Evolutionary conservation across 2,113 vertebrate genomes (phyloP).

Genomic region (Aegotheles bennettii): DNA sequence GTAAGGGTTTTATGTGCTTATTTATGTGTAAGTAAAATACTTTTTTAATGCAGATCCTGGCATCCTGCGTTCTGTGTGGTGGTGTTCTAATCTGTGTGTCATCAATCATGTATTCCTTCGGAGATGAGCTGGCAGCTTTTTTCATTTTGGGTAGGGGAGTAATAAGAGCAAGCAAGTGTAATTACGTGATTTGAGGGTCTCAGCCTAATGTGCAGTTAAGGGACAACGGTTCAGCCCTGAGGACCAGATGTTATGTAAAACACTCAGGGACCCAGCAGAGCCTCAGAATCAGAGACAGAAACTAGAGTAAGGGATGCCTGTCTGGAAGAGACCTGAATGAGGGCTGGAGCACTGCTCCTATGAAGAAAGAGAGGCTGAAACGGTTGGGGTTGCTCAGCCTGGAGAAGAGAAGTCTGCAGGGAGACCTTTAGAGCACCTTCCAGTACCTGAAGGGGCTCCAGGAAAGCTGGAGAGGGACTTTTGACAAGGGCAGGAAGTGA

Average conservation of each 20-base stretch:
- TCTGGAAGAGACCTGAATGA: neutral
- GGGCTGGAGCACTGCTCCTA: too few relatives aligned
- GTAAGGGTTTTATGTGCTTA: neutral
- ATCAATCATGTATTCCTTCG: neutral
- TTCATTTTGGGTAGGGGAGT: neutral
- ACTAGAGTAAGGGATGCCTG: rapidly evolving
- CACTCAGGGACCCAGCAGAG: neutral
- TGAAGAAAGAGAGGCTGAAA: too few relatives aligned
- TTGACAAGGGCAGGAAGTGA: too few relatives aligned
- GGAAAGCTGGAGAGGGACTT: too few relatives aligned
- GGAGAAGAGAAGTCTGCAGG: too few relatives aligned
- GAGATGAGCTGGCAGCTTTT: neutral
- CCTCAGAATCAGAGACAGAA: neutral
- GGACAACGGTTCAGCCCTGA: neutral
- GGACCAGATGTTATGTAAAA: neutral
- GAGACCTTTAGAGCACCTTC: too few relatives aligned
- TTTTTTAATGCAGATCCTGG: neutral
- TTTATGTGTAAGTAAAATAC: slow-evolving; percentile 40
- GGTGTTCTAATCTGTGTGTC: neutral
- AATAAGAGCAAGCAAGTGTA: rapidly evolving
- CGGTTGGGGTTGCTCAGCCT: too few relatives aligned
- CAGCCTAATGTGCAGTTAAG: neutral
- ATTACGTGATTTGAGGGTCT: neutral
- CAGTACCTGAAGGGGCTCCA: too few relatives aligned
- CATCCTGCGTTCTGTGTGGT: neutral